Percentiles rank a stretch among this genome's conserved stretches.
Conservation (phyloP, 1,140 invertebrate genomes). For the Drosophila pruinosa region DNA sequence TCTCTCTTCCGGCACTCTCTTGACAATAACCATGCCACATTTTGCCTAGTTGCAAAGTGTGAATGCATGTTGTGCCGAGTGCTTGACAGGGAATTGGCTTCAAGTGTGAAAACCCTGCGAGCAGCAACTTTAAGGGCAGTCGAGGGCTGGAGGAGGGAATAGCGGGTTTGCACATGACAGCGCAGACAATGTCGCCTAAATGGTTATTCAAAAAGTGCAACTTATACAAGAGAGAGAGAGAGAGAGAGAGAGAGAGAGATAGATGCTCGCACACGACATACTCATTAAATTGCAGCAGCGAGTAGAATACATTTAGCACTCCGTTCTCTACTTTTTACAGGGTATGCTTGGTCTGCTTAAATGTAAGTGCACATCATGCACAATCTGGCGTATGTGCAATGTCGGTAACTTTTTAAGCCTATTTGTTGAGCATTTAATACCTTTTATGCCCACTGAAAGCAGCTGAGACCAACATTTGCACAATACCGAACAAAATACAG, state of each 20-base stretch:
- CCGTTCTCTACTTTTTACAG: background rate
- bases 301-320: background rate
- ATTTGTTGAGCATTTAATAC: slow-evolving; percentile 35
- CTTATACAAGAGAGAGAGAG: slow-evolving; percentile 1
- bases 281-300: background rate
- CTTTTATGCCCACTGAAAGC: slow-evolving; percentile 6
- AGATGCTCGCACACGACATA: too few species aligned
- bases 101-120: slow-evolving; percentile 21
- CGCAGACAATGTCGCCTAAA: slow-evolving; percentile 23
- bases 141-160: background rate
- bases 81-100: slow-evolving; percentile 33
- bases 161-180: slow-evolving; percentile 13
- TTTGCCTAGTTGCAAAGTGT: slow-evolving; percentile 17
- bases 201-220: slow-evolving; percentile 28
- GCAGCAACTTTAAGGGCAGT: slow-evolving; percentile 8
- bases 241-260: too few species aligned
- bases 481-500: slow-evolving; percentile 4
- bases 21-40: slow-evolving; percentile 4
- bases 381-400: slow-evolving; percentile 27
- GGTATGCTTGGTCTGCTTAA: background rate
- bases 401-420: slow-evolving; percentile 32
- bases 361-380: slow-evolving; percentile 19
- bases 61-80: slow-evolving; percentile 19
- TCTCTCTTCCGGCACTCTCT: background rate
- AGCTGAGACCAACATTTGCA: slow-evolving; percentile 20